Evolutionary conservation across 2,113 vertebrate genomes (phyloP), one percentile per base, ranked within the genome.

Genomic region (Mormoops blainvillei): DNA sequence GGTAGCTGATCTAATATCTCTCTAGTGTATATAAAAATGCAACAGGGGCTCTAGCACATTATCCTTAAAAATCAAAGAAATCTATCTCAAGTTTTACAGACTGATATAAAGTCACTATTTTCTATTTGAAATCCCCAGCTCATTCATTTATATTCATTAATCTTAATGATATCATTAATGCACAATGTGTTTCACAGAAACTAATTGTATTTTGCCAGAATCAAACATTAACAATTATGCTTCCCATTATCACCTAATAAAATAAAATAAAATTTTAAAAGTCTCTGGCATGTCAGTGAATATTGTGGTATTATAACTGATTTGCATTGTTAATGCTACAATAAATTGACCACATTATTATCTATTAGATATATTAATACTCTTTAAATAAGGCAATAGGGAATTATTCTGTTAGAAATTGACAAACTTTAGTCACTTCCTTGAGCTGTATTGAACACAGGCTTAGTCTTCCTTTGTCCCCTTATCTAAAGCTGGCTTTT

Each of bases 101-200:
- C 52, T 91, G 56, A 96, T 85, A 87, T 50, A 71, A 97, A 88
- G 76, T 97, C 91, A 95, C 96, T 89, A 5, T 81, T 19, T 83
- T 67, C 91, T 96, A 54, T 95, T 96, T 97, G 85, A 98, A 98
- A 96, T 89, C 71, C 95, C 63, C 87, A 56, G 91, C 58, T 91
- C 89, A 84, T 97, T 95, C 74, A 97, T 97, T 98, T 96, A 91
- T 96, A 97, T 94, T 98, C 98, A 97, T 97, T 98, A 97, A 98
- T 98, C 97, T 97, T 98, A 98, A 98, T 96, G 96, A 97, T 91
- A 98, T 97, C 97, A 97, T 94, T 97, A 97, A 97, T 48, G 87
- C 73, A 91, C 58, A 94, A 7, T 94, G 68, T 87, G 97, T 96
- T 98, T 95, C 97, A 92, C 68, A 96, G 88, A 92, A 98, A 96